phyloP scores from a whole-genome alignment of 2,113 vertebrate species.

The Apteryx owenii region DNA sequence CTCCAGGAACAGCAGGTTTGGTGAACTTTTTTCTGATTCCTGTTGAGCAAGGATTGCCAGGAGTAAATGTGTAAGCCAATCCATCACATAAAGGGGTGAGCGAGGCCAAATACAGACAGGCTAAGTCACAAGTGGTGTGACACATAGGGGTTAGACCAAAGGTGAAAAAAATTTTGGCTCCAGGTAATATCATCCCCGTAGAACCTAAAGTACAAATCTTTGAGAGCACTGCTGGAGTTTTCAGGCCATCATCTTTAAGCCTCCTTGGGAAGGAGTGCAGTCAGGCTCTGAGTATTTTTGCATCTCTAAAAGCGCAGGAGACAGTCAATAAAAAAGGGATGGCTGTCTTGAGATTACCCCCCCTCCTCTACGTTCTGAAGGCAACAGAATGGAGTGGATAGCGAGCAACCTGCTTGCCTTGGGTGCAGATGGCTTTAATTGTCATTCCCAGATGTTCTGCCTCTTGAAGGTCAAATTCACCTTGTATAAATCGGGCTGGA shows the following conservation, averaged over 20 bases:
- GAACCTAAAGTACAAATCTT: not conserved
- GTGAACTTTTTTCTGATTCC: not conserved
- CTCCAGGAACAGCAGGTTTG: not conserved
- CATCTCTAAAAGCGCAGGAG: slow-evolving; percentile 63
- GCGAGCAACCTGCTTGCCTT: slow-evolving; percentile 73
- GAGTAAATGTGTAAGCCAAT: not conserved
- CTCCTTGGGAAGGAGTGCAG: slow-evolving; percentile 41
- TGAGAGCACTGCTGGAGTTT: not conserved
- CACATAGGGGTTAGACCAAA: not conserved
- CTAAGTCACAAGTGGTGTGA: not conserved
- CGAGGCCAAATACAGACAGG: not conserved
- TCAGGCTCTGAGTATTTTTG: slow-evolving; percentile 49
- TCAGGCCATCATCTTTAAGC: not conserved
- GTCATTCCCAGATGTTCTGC: slow-evolving; percentile 78
- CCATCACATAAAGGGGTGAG: rapidly evolving
- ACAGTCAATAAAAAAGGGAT: slow-evolving; percentile 73
- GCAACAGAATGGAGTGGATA: slow-evolving; percentile 71
- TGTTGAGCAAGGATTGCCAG: not conserved
- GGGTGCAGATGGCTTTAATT: slow-evolving; percentile 79
- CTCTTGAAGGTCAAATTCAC: slow-evolving; percentile 80
- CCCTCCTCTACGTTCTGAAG: slow-evolving; percentile 49
- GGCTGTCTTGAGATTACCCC: slow-evolving; percentile 73
- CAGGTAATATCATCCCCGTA: not conserved
- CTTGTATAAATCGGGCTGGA: slow-evolving; percentile 75
- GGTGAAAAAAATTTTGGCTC: not conserved